A percentile compares a stretch with the other conserved stretches of the same genome.
These are phyloP conservation scores for Ophion costatus DNA, from an alignment of 2,888 invertebrate genomes.

Conservation along the genomic window DNA sequence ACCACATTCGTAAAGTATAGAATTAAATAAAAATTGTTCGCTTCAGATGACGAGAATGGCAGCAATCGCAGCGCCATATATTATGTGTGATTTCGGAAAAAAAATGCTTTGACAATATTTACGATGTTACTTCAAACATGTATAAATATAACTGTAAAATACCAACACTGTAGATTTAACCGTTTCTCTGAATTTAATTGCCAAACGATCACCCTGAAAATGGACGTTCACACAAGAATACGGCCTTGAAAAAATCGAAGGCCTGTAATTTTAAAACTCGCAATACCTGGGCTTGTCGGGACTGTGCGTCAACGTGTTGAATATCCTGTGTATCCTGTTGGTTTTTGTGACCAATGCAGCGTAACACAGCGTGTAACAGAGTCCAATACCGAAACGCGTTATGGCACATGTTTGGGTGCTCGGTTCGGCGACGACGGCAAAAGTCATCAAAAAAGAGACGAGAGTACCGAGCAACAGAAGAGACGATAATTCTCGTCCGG, in stretches of 20 bases:
- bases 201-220: too few relatives aligned
- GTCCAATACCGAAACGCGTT: slow-evolving; percentile 85
- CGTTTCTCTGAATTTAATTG: too few relatives aligned
- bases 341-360: slow-evolving; percentile 85
- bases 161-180: too few relatives aligned
- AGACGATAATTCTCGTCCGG: slow-evolving; percentile 85
- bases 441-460: slow-evolving; percentile 84
- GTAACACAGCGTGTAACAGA: slow-evolving; percentile 85
- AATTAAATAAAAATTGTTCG: too few relatives aligned
- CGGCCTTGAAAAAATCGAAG: neutral
- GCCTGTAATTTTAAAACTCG: neutral
- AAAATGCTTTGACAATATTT: too few relatives aligned
- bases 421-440: slow-evolving; percentile 85
- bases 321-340: slow-evolving; percentile 85
- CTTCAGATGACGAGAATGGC: too few relatives aligned
- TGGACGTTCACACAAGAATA: too few relatives aligned
- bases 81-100: too few relatives aligned
- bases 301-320: slow-evolving; percentile 81
- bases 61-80: too few relatives aligned
- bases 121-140: too few relatives aligned
- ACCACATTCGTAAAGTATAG: too few relatives aligned
- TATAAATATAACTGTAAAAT: too few relatives aligned
- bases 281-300: slow-evolving; percentile 82
- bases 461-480: slow-evolving; percentile 84
- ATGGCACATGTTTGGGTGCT: slow-evolving; percentile 83